Evolutionary conservation across 2,888 invertebrate genomes (phyloP), one percentile per base, ranked within the genome.

Genomic region (Rhogogaster chlorosoma): DNA sequence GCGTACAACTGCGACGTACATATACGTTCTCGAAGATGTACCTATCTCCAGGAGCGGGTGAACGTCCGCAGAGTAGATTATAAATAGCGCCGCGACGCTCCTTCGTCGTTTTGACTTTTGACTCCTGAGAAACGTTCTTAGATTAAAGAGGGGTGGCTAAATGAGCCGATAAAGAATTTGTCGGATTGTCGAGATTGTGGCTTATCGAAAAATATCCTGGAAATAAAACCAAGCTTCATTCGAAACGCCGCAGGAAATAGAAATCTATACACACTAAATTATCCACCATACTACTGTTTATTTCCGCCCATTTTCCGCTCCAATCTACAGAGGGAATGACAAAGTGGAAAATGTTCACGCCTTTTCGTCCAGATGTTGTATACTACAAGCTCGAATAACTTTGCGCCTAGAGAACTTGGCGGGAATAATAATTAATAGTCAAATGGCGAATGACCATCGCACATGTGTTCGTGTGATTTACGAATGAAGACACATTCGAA

Each of bases 61-160:
- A 91, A 91, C 88, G 90, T 89, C 90, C 90, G 88, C 89, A 84
- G 86, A 87, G 87, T 90, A 89, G 90, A 88, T 38, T 91, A 90
- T 91, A 90, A 91, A 90, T 90, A 90, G 90, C 90, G 87, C 87
- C 82, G 85, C 87, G 87, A 87, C 88, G 87, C 88, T 87, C 89
- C 86, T 87, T 70, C 45, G 67, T 64, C 80, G 67, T 83, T 67
- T 67, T 49, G 32, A 64, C 70, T 70, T 67, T 45, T 70, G 71
- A 73, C 71, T 73, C 42, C 18, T 42, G 22, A 73, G 38, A n/a
- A 38, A 73, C 22, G n/a, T 61, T 61, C 10, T 6, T 32, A 32
- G 26, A 67, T 26, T 32, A 18, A 64, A 67, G 32, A 32, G 18
- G 32, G 15, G 32, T 29, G n/a, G n/a, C 12, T 15, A 5, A 67